Evolutionary conservation across 2,888 invertebrate genomes (phyloP).

Genomic region (Autographa gamma): DNA sequence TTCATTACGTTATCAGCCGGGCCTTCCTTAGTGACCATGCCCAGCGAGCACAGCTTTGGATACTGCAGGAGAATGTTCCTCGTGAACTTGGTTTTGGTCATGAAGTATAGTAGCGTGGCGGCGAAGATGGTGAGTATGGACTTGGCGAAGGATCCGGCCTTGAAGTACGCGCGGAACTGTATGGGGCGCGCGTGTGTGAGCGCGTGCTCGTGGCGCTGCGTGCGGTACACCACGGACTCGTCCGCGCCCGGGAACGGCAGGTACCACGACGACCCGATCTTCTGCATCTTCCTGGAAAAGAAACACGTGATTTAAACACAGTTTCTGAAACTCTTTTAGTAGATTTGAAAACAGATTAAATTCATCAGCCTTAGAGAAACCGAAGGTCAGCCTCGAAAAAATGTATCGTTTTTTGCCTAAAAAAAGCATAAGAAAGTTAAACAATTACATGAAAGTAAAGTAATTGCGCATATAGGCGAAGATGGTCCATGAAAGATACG

Average conservation of each 20-base stretch:
- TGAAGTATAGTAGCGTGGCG: conserved; percentile 81
- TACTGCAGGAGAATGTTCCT: conserved; percentile 67
- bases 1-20: conserved; percentile 90
- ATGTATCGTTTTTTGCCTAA: too few relatives aligned
- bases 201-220: conserved; percentile 93
- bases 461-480: too few relatives aligned
- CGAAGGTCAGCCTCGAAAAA: too few relatives aligned
- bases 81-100: conserved; percentile 63
- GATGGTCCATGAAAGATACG: too few relatives aligned
- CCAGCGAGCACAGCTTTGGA: conserved; percentile 91
- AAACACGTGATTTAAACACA: conserved; percentile 1
- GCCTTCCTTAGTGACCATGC: conserved; percentile 91
- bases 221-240: conserved; percentile 93
- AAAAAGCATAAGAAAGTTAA: too few relatives aligned
- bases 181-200: conserved; percentile 92
- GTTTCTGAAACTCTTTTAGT: too few relatives aligned
- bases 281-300: conserved; percentile 86
- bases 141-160: conserved; percentile 73
- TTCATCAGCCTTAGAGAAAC: too few relatives aligned
- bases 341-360: too few relatives aligned
- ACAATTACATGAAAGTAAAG: too few relatives aligned
- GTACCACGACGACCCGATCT: conserved; percentile 87
- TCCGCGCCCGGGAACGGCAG: conserved; percentile 95
- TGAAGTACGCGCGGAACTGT: conserved; percentile 94
- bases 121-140: conserved; percentile 86